phyloP scores from a whole-genome alignment of 2,888 invertebrate genomes.

The Coenonympha glycerion region DNA sequence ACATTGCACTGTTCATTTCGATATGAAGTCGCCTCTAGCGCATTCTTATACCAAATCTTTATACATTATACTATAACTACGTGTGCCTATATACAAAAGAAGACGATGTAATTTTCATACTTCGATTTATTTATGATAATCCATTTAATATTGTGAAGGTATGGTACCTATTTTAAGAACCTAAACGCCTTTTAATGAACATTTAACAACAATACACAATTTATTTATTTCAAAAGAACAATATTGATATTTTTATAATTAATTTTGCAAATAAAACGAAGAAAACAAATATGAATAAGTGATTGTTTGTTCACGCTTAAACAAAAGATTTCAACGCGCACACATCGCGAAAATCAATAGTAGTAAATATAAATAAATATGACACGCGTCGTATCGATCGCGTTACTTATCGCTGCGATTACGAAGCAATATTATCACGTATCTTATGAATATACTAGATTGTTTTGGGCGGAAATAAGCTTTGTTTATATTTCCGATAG shows the following conservation, averaged over 20 bases:
- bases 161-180: too few relatives aligned
- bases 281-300: background rate
- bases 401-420: slow-evolving; percentile 44
- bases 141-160: too few relatives aligned
- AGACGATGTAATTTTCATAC: too few relatives aligned
- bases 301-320: slow-evolving; percentile 27
- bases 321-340: slow-evolving; percentile 71
- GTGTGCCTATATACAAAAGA: too few relatives aligned
- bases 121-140: too few relatives aligned
- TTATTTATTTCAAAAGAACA: too few relatives aligned
- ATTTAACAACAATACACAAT: too few relatives aligned
- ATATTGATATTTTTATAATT: too few relatives aligned
- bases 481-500: slow-evolving; percentile 22
- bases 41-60: slow-evolving; percentile 47
- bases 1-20: slow-evolving; percentile 72
- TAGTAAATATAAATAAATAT: slow-evolving; percentile 48
- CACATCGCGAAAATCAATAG: slow-evolving; percentile 49
- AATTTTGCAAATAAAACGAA: too few relatives aligned
- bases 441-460: too few relatives aligned
- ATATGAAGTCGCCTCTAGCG: slow-evolving; percentile 49
- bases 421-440: slow-evolving; percentile 37
- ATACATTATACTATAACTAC: too few relatives aligned
- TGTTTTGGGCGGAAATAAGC: slow-evolving; percentile 42
- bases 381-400: slow-evolving; percentile 63
- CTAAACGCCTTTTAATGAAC: too few relatives aligned